Evolutionary conservation across 53 echinoderm and acorn worm species (phyloP), one percentile per base, ranked within the genome.

Genomic region (Pentamera pediparva): DNA sequence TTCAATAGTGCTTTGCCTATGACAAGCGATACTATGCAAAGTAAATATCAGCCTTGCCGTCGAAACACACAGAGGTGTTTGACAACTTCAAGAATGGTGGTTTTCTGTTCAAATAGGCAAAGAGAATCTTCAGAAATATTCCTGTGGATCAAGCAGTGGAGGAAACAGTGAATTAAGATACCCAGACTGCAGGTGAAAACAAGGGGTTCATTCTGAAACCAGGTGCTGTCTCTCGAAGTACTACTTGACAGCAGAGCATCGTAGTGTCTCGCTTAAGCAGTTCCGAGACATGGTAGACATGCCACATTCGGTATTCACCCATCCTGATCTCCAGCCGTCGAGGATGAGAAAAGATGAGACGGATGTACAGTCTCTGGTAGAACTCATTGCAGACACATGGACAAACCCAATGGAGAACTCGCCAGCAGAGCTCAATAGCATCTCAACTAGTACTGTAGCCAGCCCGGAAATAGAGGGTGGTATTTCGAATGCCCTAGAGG

Each of bases 301-400:
- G 24, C 28, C 27, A 2, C n/a, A 32, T 25, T 32, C 61, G 7
- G 32, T 24, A 38, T 15, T 59, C 13, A 19, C 32, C 32, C 85
- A 85, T 63, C 28, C 75, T 24, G 85, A 85, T 33, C 75, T 85
- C 48, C 79, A 85, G 13, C 33, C 21, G 38, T 35, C 79, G 43
- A 40, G 85, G 57, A 74, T 85, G 5, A 17, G 35, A 17, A 74
- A 50, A 64, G 75, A 79, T 78, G 61, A 84, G 36, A 28, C 61
- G 17, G 70, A 60, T 58, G 60, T 83, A 30, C 64, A 76, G 34
- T 62, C 63, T 51, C 50, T 82, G 7, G 31, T 26, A 24, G 48
- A 82, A 10, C 82, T 82, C n/a, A 75, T 83, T 55, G 65, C 37
- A 37, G 76, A 37, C 12, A 76, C 76, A 21, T 83, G 76, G 83